Base-by-base conservation (phyloP, 92 coral and sea anemone genomes). In the Porites lobata region DNA sequence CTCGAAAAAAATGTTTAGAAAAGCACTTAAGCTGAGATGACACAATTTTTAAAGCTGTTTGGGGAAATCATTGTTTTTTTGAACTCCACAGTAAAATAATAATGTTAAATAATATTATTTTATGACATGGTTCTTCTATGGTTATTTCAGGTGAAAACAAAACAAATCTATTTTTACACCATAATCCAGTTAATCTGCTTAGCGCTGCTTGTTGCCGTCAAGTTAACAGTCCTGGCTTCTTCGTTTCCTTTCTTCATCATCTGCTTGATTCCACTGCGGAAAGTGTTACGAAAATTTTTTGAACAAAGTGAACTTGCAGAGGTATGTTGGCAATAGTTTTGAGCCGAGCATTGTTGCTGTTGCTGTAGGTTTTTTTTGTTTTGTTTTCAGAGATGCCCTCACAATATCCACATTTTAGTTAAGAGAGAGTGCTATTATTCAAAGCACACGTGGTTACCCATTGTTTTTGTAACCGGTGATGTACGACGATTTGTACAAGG, bases 181-280 rank as follows among this genome's bases (percentile, higher is more conserved):
- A 68, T 79, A 38, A 91, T 98, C 59, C 99, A 98, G 81, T 61
- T 98, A 71, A 90, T 91, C 26, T 91, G 96, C 76, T 79, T 98
- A 13, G 72, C 19, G 59, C 77, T 98, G 21, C 92, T 98, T 18
- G 65, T 98, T 74, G 89, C 64, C 2, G 96, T 96, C 58, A 98
- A 98, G 90, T 51, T 98, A 89, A 88, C 96, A 17, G 70, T 17
- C 0, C 76, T 94, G 10, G 98, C 99, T 57, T 95, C 98, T 0
- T 93, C 98, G 0, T 98, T 98, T 77, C 99, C 99, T 2, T 94
- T 98, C 92, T 94, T 95, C 85, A 96, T 98, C 63, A 98, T 98
- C 58, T 98, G 98, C 51, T 94, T 98, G 50, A 92, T 98, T 47
- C 99, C 99, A 6, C 80, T 98, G 32, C 88, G 99, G 75, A 90